These are phyloP conservation scores for Chlorocebus sabaeus DNA, from an alignment of 2,113 vertebrate species.

Conservation along the genomic window DNA sequence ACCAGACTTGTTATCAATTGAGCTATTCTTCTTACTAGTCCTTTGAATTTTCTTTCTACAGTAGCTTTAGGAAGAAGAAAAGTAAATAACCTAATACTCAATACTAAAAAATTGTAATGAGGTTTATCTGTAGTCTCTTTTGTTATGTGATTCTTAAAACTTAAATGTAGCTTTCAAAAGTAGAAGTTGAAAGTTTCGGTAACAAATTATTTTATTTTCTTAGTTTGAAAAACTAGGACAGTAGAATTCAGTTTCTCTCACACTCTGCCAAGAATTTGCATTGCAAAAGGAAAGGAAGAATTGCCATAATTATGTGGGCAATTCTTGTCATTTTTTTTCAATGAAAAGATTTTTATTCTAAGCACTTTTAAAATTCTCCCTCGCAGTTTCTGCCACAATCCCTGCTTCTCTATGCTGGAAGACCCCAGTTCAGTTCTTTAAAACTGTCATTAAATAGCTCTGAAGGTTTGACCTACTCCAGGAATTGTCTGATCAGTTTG, in stretches of 20 bases:
- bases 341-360: constrained; percentile 10
- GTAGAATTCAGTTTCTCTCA: not conserved
- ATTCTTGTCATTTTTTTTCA: constrained; percentile 28
- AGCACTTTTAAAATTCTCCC: not conserved
- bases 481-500: not conserved
- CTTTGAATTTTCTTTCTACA: not conserved
- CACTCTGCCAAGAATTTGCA: constrained; percentile 2
- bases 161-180: constrained; percentile 3
- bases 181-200: not conserved
- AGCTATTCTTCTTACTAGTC: not conserved
- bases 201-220: constrained; percentile 42
- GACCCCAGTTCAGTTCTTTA: not conserved
- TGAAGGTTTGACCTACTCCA: not conserved
- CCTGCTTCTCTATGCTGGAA: not conserved
- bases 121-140: not conserved
- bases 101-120: not conserved
- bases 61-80: constrained; percentile 12
- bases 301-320: not conserved
- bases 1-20: not conserved
- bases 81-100: not conserved
- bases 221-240: constrained; percentile 37
- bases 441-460: not conserved
- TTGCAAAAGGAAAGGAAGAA: constrained; percentile 43
- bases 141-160: not conserved
- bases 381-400: not conserved